phyloP scores from a whole-genome alignment of 2,113 vertebrate species.

The Oriolus oriolus region DNA sequence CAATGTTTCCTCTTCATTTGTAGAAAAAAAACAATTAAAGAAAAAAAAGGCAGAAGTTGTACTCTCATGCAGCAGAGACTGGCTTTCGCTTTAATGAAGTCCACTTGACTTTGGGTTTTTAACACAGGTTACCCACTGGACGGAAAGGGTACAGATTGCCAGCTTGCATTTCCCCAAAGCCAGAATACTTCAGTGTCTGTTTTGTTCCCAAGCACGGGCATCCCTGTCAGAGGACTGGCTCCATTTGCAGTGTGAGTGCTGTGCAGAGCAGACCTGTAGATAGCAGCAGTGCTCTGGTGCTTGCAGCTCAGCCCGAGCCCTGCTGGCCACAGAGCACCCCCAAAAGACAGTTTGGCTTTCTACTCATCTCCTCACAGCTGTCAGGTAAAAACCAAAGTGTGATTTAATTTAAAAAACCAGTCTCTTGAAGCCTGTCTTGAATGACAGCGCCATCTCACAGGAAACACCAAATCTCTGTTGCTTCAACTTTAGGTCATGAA shows the following conservation, averaged over 20 bases:
- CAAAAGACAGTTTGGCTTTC: neutral
- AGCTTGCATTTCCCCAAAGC: neutral
- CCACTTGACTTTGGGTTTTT: neutral
- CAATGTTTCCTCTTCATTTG: neutral
- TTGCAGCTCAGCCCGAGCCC: fast-evolving
- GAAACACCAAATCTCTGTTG: neutral
- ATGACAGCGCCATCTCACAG: neutral
- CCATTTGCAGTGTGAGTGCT: fast-evolving
- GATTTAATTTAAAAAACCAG: neutral
- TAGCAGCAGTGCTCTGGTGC: slow-evolving; percentile 21
- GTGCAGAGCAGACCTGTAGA: slow-evolving; percentile 3
- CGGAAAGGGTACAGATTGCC: neutral
- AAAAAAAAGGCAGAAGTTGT: neutral
- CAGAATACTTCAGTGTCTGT: neutral
- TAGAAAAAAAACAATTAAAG: neutral
- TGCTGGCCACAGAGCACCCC: neutral
- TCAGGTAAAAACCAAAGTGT: neutral
- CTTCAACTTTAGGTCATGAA: neutral
- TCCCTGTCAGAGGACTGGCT: fast-evolving
- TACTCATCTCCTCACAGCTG: neutral
- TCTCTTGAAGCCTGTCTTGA: neutral
- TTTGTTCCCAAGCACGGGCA: neutral
- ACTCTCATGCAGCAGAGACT: fast-evolving
- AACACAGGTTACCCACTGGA: neutral
- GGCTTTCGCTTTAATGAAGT: neutral